Conservation (phyloP, 2,113 vertebrate genomes). For the Pyrgilauda ruficollis region DNA sequence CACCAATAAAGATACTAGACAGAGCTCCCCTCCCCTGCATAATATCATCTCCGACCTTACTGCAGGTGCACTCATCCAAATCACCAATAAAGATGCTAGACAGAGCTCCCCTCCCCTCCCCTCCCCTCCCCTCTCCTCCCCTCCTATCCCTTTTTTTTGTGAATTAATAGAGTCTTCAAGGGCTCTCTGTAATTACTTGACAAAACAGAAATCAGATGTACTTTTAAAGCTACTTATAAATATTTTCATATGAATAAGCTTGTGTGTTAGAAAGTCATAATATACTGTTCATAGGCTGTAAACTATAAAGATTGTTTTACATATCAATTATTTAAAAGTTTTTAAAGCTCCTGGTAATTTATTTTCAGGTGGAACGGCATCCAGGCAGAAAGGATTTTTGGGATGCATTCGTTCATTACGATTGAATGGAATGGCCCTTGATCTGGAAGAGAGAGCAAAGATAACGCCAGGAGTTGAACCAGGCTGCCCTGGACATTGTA, state of each 20-base stretch:
- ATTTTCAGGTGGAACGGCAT: constrained; percentile 89
- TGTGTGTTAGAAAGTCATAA: not conserved
- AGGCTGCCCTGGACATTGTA: constrained; percentile 91
- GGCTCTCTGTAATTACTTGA: not conserved
- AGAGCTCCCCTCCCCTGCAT: not conserved
- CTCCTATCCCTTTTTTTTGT: too few species aligned
- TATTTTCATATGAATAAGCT: not conserved
- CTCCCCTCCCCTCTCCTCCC: too few species aligned
- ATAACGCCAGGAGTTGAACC: constrained; percentile 90
- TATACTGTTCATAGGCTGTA: not conserved
- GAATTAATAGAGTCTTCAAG: not conserved
- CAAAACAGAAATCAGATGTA: not conserved
- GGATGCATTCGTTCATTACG: constrained; percentile 91
- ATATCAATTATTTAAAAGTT: not conserved
- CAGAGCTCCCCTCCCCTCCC: too few species aligned
- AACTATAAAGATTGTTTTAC: not conserved
- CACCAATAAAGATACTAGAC: not conserved
- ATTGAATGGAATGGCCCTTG: constrained; percentile 86
- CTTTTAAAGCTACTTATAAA: not conserved
- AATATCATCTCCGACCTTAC: too few species aligned
- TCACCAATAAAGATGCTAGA: too few species aligned
- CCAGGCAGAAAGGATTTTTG: constrained; percentile 90
- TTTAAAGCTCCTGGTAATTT: not conserved
- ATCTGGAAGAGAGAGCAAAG: constrained; percentile 86
- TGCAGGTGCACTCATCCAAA: too few species aligned